A percentile compares a stretch with the other conserved stretches of the same genome.
Evolutionary conservation across 2,797 vertebrate genomes (phyloP).

Genomic region (Sebastes trivittatus): DNA sequence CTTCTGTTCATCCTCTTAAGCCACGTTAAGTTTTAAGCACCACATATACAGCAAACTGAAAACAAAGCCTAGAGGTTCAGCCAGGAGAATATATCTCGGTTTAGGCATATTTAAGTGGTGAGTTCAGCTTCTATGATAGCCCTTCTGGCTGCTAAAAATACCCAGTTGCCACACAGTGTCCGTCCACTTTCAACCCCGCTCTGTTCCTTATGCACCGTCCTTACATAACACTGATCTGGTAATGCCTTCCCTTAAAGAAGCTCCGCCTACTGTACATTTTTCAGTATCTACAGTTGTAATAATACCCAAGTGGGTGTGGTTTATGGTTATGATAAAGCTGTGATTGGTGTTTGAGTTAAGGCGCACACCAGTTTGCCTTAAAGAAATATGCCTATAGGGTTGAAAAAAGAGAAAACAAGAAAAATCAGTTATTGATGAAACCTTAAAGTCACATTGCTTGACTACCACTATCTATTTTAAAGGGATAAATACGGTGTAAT

Average conservation of each 20-base stretch:
- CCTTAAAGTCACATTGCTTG: not conserved
- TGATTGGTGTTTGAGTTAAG: too few species aligned
- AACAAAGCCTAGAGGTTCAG: conserved; percentile 38
- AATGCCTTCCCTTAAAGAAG: not conserved
- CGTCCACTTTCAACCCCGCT: not conserved
- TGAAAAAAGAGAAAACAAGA: not conserved
- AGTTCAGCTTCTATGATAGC: conserved; percentile 25
- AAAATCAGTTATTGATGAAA: not conserved
- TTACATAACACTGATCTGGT: conserved; percentile 23
- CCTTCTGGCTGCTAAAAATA: conserved; percentile 61
- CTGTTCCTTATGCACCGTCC: not conserved
- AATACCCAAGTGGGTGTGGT: not conserved
- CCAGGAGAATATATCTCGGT: conserved; percentile 17
- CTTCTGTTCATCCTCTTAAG: not conserved
- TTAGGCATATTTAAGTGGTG: conserved; percentile 31
- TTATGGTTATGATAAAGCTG: not conserved
- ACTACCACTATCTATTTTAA: not conserved
- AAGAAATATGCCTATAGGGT: not conserved
- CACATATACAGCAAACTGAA: not conserved
- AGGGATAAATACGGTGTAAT: not conserved
- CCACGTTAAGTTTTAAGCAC: not conserved
- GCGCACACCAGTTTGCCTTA: not conserved
- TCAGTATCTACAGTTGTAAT: not conserved
- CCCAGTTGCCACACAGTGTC: conserved; percentile 29
- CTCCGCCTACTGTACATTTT: conserved; percentile 1